Percentiles rank a stretch among this genome's conserved stretches.
phyloP scores from a whole-genome alignment of 2,888 invertebrate species.

The Xanthia icteritia region DNA sequence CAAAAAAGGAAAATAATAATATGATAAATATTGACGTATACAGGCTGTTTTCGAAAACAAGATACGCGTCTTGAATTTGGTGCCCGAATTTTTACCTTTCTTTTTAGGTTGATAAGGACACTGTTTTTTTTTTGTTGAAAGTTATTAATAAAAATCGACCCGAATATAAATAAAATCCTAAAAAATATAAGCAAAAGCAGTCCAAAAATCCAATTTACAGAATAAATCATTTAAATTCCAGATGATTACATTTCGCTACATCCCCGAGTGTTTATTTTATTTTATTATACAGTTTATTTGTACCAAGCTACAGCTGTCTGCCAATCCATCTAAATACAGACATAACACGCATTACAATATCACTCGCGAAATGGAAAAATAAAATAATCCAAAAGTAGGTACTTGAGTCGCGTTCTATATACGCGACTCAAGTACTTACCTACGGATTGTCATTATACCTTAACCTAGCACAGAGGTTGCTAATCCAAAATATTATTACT shows the following conservation, averaged over 20 bases:
- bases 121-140: background rate
- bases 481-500: background rate
- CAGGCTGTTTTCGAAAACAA: background rate
- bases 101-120: background rate
- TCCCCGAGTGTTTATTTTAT: background rate
- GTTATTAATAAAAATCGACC: background rate
- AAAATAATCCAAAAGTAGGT: too few species aligned
- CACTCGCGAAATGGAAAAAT: background rate
- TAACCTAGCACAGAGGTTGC: background rate
- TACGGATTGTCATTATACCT: background rate
- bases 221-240: background rate
- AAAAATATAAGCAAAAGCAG: background rate
- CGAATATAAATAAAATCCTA: too few species aligned
- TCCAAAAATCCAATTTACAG: background rate
- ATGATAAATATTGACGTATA: slow-evolving; percentile 39
- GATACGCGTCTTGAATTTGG: background rate
- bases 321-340: background rate
- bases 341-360: background rate
- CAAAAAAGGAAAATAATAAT: slow-evolving; percentile 23
- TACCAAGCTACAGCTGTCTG: background rate
- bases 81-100: background rate
- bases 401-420: too few species aligned
- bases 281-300: background rate
- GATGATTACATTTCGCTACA: slow-evolving; percentile 4
- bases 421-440: too few species aligned